These are phyloP conservation scores for Crotalus horridus DNA, from an alignment of 2,113 vertebrate genomes.

Conservation along the genomic window DNA sequence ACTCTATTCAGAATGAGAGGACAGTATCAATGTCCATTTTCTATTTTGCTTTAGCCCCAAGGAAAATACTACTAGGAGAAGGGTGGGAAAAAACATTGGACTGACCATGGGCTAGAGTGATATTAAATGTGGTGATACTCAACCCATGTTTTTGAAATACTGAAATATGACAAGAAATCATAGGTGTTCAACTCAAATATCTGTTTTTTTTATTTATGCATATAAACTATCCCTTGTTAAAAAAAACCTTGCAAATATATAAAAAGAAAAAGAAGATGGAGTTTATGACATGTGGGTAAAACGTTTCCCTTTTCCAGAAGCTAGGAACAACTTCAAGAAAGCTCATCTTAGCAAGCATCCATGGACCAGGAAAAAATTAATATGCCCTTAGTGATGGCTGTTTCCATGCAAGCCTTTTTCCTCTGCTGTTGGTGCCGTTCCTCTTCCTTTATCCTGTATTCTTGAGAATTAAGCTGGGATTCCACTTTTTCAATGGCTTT, in stretches of 20 bases:
- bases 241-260: neutral
- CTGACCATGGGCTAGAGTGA: neutral
- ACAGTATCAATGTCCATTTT: neutral
- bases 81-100: neutral
- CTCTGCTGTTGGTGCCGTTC: neutral
- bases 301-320: no score
- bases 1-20: slow-evolving; percentile 18
- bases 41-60: slow-evolving; percentile 6
- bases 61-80: neutral
- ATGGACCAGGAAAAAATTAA: neutral
- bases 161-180: neutral
- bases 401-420: neutral
- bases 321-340: neutral
- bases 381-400: neutral
- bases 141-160: neutral
- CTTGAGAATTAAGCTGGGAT: neutral
- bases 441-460: neutral
- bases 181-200: neutral
- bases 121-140: neutral
- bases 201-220: neutral
- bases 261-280: neutral
- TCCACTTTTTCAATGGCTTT: neutral
- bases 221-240: neutral
- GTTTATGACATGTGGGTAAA: neutral
- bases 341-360: neutral